phyloP scores from a whole-genome alignment of 30 jellyfish, hydroid and myxozoan species.

The Rhopilema esculentum region DNA sequence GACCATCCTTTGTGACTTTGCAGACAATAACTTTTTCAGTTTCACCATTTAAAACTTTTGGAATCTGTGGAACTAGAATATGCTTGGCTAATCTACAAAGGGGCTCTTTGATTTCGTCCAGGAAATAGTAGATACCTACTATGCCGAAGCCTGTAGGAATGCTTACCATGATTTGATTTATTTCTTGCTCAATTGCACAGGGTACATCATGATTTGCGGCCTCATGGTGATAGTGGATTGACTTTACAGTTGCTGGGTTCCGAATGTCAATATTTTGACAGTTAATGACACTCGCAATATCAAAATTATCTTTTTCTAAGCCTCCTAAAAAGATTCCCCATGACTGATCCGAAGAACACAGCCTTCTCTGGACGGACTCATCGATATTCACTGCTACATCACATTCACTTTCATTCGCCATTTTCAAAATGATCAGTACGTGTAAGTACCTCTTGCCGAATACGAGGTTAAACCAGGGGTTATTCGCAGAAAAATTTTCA shows the following conservation, averaged over 20 bases:
- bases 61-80: not conserved
- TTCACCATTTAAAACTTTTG: not conserved
- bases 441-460: not conserved
- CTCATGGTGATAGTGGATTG: not conserved
- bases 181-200: not conserved
- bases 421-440: not conserved
- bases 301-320: not conserved
- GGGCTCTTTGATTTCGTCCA: not conserved
- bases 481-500: no score
- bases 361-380: not conserved
- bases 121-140: slow-evolving; percentile 11
- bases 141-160: slow-evolving; percentile 38
- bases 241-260: not conserved
- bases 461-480: not conserved
- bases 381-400: not conserved
- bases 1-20: slow-evolving; percentile 1
- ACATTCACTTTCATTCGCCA: not conserved
- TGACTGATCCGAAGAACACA: not conserved
- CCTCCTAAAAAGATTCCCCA: slow-evolving; percentile 64
- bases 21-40: slow-evolving; percentile 13
- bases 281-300: not conserved
- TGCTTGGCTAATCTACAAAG: not conserved
- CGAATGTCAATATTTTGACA: not conserved
- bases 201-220: not conserved
- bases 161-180: slow-evolving; percentile 2